Conservation (phyloP, 2,113 vertebrate species). For the Centrocercus urophasianus region DNA sequence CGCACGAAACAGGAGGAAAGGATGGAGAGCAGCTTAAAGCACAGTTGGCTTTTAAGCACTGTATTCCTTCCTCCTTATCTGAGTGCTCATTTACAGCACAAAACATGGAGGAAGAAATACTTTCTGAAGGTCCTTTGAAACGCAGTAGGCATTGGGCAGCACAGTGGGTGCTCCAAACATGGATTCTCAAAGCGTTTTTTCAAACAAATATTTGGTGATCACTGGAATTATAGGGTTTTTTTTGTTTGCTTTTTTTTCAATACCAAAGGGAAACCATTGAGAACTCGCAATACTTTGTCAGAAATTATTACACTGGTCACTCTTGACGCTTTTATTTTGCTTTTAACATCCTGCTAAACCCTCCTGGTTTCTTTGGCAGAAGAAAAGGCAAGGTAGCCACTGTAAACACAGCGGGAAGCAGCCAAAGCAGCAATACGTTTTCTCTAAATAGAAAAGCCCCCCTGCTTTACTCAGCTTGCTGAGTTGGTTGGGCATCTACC, state of each 20-base stretch:
- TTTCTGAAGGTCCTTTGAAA: slow-evolving; percentile 32
- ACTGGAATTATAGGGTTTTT: neutral
- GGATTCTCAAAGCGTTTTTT: slow-evolving; percentile 25
- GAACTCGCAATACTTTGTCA: neutral
- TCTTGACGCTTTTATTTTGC: neutral
- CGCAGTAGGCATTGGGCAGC: slow-evolving; percentile 3
- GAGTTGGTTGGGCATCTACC: neutral
- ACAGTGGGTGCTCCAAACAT: neutral
- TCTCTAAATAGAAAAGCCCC: slow-evolving; percentile 6
- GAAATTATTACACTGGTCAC: neutral
- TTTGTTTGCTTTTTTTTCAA: neutral
- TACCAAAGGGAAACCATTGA: neutral
- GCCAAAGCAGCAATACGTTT: slow-evolving; percentile 8
- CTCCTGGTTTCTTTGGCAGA: slow-evolving; percentile 22
- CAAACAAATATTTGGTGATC: neutral
- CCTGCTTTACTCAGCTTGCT: neutral
- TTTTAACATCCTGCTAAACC: neutral
- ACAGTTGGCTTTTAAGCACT: neutral
- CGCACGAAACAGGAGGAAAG: neutral
- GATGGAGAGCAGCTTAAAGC: neutral
- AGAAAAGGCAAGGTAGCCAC: slow-evolving; percentile 27
- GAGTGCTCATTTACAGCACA: slow-evolving; percentile 27
- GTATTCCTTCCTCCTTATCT: neutral
- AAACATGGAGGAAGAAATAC: slow-evolving; percentile 11
- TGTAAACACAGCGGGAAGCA: slow-evolving; percentile 2